These are phyloP conservation scores for Drosophila repletoides DNA, from an alignment of 1,140 invertebrate genomes.

Conservation along the genomic window DNA sequence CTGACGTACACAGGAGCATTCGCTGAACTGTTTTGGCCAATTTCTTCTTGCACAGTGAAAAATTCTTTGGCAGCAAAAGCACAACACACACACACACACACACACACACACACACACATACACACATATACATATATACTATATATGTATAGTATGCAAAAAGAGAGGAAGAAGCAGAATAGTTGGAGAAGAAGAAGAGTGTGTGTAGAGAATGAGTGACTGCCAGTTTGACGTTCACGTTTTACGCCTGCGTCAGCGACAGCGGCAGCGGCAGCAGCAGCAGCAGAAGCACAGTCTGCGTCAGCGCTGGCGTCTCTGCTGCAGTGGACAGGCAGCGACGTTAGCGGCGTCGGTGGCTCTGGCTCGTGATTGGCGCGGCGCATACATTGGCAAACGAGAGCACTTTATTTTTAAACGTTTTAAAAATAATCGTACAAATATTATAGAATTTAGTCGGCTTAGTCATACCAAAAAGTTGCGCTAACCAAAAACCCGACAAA, in stretches of 20 bases:
- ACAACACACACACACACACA: slow-evolving; percentile 8
- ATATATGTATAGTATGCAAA: too few relatives aligned
- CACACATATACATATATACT: not conserved
- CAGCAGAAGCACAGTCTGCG: not conserved
- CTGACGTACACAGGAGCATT: slow-evolving; percentile 8
- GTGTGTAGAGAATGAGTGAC: slow-evolving; percentile 15
- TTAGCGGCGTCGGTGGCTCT: not conserved
- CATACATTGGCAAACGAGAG: slow-evolving; percentile 78
- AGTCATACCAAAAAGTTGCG: slow-evolving; percentile 54
- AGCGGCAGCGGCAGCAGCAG: not conserved
- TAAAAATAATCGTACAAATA: slow-evolving; percentile 76
- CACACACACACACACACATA: slow-evolving; percentile 5
- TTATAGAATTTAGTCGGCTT: slow-evolving; percentile 75
- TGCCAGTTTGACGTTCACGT: slow-evolving; percentile 10
- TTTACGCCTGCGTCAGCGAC: not conserved
- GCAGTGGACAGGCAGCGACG: not conserved
- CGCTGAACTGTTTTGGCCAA: slow-evolving; percentile 25
- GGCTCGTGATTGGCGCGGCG: slow-evolving; percentile 76
- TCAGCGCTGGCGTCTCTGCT: not conserved
- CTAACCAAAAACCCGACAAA: not conserved
- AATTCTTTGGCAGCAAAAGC: slow-evolving; percentile 30
- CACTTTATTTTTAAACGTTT: slow-evolving; percentile 80
- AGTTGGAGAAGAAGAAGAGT: too few relatives aligned
- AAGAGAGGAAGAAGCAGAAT: too few relatives aligned
- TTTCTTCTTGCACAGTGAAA: slow-evolving; percentile 17